Base-by-base conservation (phyloP, 2,797 vertebrate species). In the Syngnathus rostellatus region DNA sequence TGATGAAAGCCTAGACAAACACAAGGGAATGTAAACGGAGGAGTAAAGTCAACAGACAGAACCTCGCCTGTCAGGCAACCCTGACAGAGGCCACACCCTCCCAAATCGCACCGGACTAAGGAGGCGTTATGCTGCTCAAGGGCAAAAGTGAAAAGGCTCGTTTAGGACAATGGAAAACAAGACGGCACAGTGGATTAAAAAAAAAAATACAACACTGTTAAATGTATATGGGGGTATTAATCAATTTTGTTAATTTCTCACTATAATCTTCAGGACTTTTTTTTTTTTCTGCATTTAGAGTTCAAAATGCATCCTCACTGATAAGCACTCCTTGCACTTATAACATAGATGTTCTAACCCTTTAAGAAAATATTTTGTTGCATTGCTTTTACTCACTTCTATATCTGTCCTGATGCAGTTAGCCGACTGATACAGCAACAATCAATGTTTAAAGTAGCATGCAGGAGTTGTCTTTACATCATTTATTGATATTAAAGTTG, bases 1-100 rank as follows among this genome's bases (percentile, higher is more conserved):
- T 73, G 85, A 88, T 85, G 84, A 88, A 89, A 89, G 87, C 84
- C 76, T 86, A 83, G 82, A 83, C 83, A 89, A 91, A 92, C 86
- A 87, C 67, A 50, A 74, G 83, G 82, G 86, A 84, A 87, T 89
- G 91, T 90, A 86, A 91, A 76, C 76, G 53, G 77, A 83, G 82
- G 73, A 81, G 81, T 84, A 82, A 81, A 91, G 86, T 90, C 86
- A 90, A 90, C 84, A 89, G 70, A 75, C 72, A 38, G 76, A 81
- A 77, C 68, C 71, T 53, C 2, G 38, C 69, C 82, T 65, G 77
- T 65, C 68, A 54, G 66, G 57, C 81, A 81, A 72, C 81, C 75
- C 66, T 76, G 74, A 81, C 75, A 78, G 76, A 79, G 75, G 81
- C 75, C 77, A 66, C 64, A 43, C 80, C 82, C 81, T 74, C 67